Evolutionary conservation across 64 coral and sea anemone species (phyloP), one percentile per base, ranked within the genome.

Genomic region (Platygyra sinensis): DNA sequence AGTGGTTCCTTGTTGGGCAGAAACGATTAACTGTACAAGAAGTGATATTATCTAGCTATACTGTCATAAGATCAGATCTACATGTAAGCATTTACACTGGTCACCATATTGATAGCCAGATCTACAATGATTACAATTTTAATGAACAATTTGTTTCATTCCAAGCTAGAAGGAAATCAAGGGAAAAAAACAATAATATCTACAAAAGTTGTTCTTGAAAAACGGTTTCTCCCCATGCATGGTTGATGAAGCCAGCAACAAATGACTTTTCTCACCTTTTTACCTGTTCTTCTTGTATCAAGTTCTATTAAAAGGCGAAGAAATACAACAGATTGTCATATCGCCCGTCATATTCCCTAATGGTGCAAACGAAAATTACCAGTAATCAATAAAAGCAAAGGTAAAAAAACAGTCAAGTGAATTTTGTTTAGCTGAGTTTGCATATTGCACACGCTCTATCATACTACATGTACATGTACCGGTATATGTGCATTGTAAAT

Each of bases 251-350:
- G n/a, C 14, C 16, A 39, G 74, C 19, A 18, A 19, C 33, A 57
- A 88, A 38, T 4, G 20, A 74, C 29, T 76, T 27, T 22, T 14
- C 72, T 95, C 78, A 86, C 90, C 90, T 89, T 86, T 89, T 93
- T 32, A 22, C 28, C 39, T 82, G 64, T 62, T 96, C 75, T 67
- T 96, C 85, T 86, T 96, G 72, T 79, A 96, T 89, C 61, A 93
- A 89, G 28, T 92, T 89, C 64, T 96, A 96, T 92, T 96, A 90
- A 87, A 96, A 96, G 3, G 64, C 9, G 83, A 72, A 25, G 83
- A n/a, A n/a, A n/a, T n/a, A n/a, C n/a, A n/a, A n/a, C n/a, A n/a
- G n/a, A n/a, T n/a, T n/a, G n/a, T n/a, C n/a, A n/a, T n/a, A n/a
- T n/a, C n/a, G n/a, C n/a, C n/a, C n/a, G n/a, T n/a, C n/a, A n/a